Percentiles rank a stretch among this genome's conserved stretches.
phyloP scores from a whole-genome alignment of 2,888 invertebrate genomes.

The Ganaspis brasiliensis region DNA sequence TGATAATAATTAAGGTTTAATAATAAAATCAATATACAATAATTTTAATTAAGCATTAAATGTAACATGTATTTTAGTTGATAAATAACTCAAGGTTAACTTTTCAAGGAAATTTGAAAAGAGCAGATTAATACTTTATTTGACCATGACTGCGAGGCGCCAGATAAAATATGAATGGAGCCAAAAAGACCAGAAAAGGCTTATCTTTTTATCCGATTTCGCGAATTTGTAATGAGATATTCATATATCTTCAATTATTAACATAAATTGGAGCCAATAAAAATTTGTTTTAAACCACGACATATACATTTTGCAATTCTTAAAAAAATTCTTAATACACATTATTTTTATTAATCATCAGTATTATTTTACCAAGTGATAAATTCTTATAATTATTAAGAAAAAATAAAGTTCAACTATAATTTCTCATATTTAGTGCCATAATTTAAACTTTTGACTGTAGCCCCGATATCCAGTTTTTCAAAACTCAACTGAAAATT shows the following conservation, averaged over 20 bases:
- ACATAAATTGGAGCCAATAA: neutral
- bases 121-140: neutral
- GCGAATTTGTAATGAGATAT: neutral
- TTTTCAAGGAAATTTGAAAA: slow-evolving; percentile 2
- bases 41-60: too few species aligned
- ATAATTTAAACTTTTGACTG: too few species aligned
- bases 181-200: slow-evolving; percentile 14
- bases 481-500: too few species aligned
- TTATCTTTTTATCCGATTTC: neutral
- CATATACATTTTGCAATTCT: neutral
- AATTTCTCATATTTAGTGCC: too few species aligned
- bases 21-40: too few species aligned
- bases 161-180: slow-evolving; percentile 12
- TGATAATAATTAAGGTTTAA: too few species aligned
- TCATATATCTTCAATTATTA: neutral
- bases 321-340: neutral
- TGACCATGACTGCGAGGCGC: slow-evolving; percentile 8
- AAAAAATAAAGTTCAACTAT: too few species aligned
- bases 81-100: too few species aligned
- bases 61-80: neutral
- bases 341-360: too few species aligned
- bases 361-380: too few species aligned
- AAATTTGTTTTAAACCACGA: neutral
- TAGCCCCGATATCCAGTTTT: too few species aligned
- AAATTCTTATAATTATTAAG: too few species aligned